Percentiles rank a stretch among this genome's conserved stretches.
These are phyloP conservation scores for Pedionomus torquatus DNA, from an alignment of 2,113 vertebrate genomes.

Conservation along the genomic window DNA sequence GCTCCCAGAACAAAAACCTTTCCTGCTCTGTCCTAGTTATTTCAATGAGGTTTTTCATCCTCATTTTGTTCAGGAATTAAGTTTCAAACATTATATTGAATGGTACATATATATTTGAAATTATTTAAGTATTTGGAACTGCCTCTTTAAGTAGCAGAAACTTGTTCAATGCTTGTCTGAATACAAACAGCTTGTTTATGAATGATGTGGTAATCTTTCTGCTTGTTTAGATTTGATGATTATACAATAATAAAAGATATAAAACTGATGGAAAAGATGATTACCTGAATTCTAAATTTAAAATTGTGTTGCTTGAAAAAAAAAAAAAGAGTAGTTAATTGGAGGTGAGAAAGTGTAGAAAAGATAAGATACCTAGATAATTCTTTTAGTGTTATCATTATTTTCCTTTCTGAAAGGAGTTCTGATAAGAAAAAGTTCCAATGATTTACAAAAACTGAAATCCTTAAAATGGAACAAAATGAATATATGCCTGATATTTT, in stretches of 20 bases:
- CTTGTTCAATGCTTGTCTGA: neutral
- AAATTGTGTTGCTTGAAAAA: neutral
- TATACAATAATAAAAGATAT: neutral
- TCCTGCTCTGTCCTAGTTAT: neutral
- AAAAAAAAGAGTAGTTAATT: neutral
- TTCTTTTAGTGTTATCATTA: neutral
- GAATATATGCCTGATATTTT: neutral
- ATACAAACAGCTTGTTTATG: neutral
- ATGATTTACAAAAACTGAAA: rapidly evolving
- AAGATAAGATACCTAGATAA: neutral
- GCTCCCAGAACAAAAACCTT: neutral
- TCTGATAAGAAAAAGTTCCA: neutral
- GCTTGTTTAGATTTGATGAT: neutral
- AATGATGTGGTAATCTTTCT: neutral
- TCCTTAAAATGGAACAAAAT: neutral
- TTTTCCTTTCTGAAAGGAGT: neutral
- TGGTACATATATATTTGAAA: neutral
- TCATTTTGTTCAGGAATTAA: neutral
- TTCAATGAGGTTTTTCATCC: neutral
- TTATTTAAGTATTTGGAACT: neutral
- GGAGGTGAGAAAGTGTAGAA: neutral
- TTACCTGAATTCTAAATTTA: neutral
- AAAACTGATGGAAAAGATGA: neutral
- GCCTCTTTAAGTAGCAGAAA: neutral
- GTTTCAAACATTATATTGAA: neutral